Percentiles rank a stretch among this genome's conserved stretches.
phyloP scores from a whole-genome alignment of 2,888 invertebrate genomes.

The Coelinius sp. region DNA sequence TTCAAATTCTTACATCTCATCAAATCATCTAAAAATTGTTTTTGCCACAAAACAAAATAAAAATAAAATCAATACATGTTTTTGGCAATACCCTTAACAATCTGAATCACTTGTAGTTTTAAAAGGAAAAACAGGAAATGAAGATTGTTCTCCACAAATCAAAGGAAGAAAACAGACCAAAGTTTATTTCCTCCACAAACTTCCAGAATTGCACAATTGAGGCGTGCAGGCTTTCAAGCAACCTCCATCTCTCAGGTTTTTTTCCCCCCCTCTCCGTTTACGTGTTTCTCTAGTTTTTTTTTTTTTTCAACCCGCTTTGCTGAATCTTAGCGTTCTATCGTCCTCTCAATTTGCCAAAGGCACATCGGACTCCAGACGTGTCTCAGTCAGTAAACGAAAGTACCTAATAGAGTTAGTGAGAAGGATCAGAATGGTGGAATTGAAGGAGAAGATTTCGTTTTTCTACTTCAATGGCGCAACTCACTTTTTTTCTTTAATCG shows the following conservation, averaged over 20 bases:
- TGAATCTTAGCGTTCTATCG: slow-evolving; percentile 9
- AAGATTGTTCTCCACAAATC: slow-evolving; percentile 8
- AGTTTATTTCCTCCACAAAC: slow-evolving; percentile 8
- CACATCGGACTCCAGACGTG: slow-evolving; percentile 37
- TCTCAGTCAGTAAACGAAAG: slow-evolving; percentile 37
- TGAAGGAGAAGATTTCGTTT: slow-evolving; percentile 5
- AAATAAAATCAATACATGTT: neutral
- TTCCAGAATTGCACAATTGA: slow-evolving; percentile 25
- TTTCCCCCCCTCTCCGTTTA: slow-evolving; percentile 22
- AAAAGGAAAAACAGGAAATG: neutral
- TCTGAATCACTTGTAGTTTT: neutral
- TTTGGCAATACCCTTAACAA: neutral
- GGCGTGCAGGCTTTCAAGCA: slow-evolving; percentile 40
- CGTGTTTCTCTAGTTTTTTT: slow-evolving; percentile 21
- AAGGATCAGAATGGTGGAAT: slow-evolving; percentile 33
- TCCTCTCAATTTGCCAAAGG: slow-evolving; percentile 33
- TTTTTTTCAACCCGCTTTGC: slow-evolving; percentile 17
- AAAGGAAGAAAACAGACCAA: slow-evolving; percentile 9
- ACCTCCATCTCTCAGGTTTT: slow-evolving; percentile 35
- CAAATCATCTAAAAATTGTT: too few species aligned
- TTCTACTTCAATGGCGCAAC: neutral
- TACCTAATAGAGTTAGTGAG: slow-evolving; percentile 41
- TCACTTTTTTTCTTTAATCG: slow-evolving; percentile 24
- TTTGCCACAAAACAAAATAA: neutral
- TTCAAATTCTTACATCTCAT: too few species aligned